Conservation (phyloP, 2,888 invertebrate genomes). For the Cerastis leucographa region DNA sequence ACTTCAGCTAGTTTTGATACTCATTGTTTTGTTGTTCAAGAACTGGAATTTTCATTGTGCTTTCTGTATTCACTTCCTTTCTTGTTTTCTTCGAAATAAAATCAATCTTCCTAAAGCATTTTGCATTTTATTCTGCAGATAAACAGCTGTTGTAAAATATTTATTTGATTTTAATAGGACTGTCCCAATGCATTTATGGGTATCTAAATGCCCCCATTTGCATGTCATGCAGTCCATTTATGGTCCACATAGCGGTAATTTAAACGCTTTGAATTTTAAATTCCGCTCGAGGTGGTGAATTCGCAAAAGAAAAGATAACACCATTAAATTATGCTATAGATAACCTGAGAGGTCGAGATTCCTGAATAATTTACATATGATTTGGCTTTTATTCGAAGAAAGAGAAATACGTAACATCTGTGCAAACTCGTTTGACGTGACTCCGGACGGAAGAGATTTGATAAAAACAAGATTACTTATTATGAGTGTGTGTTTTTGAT, state of each 20-base stretch:
- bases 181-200: slow-evolving; percentile 15
- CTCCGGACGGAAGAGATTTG: slow-evolving; percentile 50
- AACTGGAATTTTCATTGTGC: slow-evolving; percentile 28
- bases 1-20: slow-evolving; percentile 36
- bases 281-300: slow-evolving; percentile 44
- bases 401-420: slow-evolving; percentile 50
- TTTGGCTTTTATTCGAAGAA: slow-evolving; percentile 54
- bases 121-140: slow-evolving; percentile 16
- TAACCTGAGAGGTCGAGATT: slow-evolving; percentile 56
- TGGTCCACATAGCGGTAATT: slow-evolving; percentile 31
- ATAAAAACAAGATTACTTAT: slow-evolving; percentile 44
- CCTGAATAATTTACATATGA: slow-evolving; percentile 65
- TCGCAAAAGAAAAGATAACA: slow-evolving; percentile 54
- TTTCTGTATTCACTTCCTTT: slow-evolving; percentile 9
- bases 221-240: slow-evolving; percentile 10
- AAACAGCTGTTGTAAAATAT: slow-evolving; percentile 31
- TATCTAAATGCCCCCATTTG: slow-evolving; percentile 28
- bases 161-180: slow-evolving; percentile 11
- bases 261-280: slow-evolving; percentile 50
- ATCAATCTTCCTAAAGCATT: slow-evolving; percentile 21
- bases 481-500: slow-evolving; percentile 41
- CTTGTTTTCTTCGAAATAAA: slow-evolving; percentile 18
- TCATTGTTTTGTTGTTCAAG: slow-evolving; percentile 22
- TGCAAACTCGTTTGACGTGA: slow-evolving; percentile 55
- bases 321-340: slow-evolving; percentile 50